These are phyloP conservation scores for Euleptes europaea DNA, from an alignment of 2,113 vertebrate species.

Conservation along the genomic window DNA sequence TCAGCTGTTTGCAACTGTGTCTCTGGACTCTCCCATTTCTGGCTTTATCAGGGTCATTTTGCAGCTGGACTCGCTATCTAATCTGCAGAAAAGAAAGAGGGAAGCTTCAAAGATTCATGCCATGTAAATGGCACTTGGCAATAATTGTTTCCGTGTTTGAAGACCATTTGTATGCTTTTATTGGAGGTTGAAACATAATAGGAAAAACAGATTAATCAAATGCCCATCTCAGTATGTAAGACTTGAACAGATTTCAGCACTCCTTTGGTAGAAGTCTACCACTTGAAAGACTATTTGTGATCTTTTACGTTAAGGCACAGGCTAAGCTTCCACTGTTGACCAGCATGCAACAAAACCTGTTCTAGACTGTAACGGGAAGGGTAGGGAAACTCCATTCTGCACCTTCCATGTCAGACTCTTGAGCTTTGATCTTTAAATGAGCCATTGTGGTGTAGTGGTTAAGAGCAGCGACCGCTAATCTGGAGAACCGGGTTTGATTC, in stretches of 20 bases:
- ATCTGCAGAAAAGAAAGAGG: conserved; percentile 14
- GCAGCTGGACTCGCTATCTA: neutral
- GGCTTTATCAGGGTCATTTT: conserved; percentile 24
- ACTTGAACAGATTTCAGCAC: neutral
- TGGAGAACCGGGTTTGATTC: too few species aligned
- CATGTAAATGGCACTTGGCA: neutral
- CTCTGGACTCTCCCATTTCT: neutral
- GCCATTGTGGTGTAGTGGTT: neutral
- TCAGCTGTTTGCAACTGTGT: conserved; percentile 29
- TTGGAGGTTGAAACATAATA: neutral
- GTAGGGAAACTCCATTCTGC: neutral
- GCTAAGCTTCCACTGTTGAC: neutral
- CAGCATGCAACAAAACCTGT: neutral
- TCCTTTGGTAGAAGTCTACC: neutral
- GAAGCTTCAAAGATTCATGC: neutral
- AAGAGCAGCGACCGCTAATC: too few species aligned
- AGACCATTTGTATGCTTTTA: neutral
- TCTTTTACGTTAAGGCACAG: neutral
- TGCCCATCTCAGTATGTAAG: neutral
- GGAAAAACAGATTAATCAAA: neutral
- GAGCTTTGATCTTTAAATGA: neutral
- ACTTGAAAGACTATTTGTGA: neutral
- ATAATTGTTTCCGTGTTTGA: neutral
- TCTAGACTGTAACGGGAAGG: neutral
- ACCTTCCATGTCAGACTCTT: neutral